A percentile compares a stretch with the other conserved stretches of the same genome.
Evolutionary conservation across 2,888 invertebrate genomes (phyloP).

Genomic region (Apodemia mormo): DNA sequence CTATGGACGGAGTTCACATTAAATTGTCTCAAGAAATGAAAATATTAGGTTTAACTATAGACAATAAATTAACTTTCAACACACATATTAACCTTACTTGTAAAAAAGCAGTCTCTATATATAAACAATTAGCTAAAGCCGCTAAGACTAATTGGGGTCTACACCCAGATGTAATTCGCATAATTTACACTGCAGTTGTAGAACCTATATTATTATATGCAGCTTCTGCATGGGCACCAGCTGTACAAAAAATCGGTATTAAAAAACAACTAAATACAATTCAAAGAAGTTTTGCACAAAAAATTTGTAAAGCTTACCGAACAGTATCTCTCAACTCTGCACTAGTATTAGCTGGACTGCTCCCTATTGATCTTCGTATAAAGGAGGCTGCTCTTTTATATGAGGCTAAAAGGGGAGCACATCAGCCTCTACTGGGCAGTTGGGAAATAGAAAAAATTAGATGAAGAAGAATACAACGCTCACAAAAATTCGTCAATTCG

Average conservation of each 20-base stretch:
- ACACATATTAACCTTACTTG: no score
- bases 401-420: slow-evolving; percentile 16
- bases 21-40: no score
- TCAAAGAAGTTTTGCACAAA: slow-evolving; percentile 29
- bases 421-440: not conserved
- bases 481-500: no score
- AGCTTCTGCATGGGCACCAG: slow-evolving; percentile 26
- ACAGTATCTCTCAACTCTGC: slow-evolving; percentile 35
- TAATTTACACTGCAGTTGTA: slow-evolving; percentile 27
- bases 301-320: slow-evolving; percentile 29
- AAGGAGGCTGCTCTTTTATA: slow-evolving; percentile 30
- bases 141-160: slow-evolving; percentile 27
- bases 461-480: no score
- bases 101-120: no score
- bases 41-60: no score
- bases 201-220: slow-evolving; percentile 34
- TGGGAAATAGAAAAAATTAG: not conserved
- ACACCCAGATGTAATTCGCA: slow-evolving; percentile 25
- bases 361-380: slow-evolving; percentile 32
- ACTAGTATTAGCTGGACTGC: slow-evolving; percentile 5
- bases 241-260: slow-evolving; percentile 18
- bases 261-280: slow-evolving; percentile 24
- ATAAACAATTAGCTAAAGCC: no score
- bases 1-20: no score
- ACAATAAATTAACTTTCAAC: no score